These are phyloP conservation scores for Rhogogaster chlorosoma DNA, from an alignment of 2,888 invertebrate species.

Conservation along the genomic window DNA sequence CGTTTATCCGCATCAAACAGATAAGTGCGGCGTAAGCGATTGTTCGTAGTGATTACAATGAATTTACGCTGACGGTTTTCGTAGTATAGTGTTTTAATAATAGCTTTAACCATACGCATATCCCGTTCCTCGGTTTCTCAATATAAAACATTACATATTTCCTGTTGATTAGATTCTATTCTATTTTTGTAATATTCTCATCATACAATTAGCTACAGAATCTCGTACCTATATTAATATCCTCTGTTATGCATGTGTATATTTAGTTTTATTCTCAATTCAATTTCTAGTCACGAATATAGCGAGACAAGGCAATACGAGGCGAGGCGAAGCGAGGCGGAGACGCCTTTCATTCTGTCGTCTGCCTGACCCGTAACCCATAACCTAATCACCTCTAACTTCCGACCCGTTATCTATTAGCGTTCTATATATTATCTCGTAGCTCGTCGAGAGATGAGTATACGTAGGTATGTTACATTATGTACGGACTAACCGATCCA, in stretches of 20 bases:
- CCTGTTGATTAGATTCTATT: not conserved
- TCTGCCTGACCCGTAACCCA: constrained; percentile 1
- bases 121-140: not conserved
- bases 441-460: not conserved
- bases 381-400: constrained; percentile 10
- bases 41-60: not conserved
- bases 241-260: too few species aligned
- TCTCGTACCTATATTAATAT: not conserved
- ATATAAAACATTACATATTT: not conserved
- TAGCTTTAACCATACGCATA: not conserved
- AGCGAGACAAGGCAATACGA: not conserved
- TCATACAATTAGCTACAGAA: not conserved
- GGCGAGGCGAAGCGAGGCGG: not conserved
- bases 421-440: not conserved
- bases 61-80: not conserved
- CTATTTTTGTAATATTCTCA: not conserved
- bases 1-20: not conserved
- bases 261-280: too few species aligned
- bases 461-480: not conserved
- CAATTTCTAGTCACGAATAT: not conserved
- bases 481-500: not conserved
- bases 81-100: not conserved
- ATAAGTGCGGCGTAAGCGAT: not conserved
- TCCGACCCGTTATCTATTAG: constrained; percentile 17
- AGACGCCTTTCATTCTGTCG: constrained; percentile 4